These are phyloP conservation scores for Coregonus sp. DNA, from an alignment of 2,797 vertebrate genomes.

Conservation along the genomic window DNA sequence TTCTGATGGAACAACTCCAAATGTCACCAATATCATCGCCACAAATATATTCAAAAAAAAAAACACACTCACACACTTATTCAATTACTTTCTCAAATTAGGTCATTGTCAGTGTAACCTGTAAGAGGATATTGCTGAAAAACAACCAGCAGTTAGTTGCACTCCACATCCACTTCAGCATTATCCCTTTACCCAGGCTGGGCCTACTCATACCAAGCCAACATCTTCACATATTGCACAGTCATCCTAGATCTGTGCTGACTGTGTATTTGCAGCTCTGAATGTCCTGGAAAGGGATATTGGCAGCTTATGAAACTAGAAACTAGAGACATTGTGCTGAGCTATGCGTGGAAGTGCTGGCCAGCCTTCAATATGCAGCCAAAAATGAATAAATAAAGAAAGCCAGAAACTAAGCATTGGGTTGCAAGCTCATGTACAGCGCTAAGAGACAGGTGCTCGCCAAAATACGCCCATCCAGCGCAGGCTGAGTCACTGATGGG, in stretches of 20 bases:
- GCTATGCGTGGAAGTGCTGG: not conserved
- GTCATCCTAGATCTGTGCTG: not conserved
- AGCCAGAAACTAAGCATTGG: not conserved
- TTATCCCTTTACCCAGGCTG: conserved; percentile 15
- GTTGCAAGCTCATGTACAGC: conserved; percentile 21
- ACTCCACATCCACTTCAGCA: conserved; percentile 25
- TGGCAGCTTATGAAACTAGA: conserved; percentile 13
- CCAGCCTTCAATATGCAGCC: not conserved
- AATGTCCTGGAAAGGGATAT: conserved; percentile 19
- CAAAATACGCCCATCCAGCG: not conserved
- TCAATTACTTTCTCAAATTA: not conserved
- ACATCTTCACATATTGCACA: not conserved
- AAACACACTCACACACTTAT: not conserved
- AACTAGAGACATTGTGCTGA: not conserved
- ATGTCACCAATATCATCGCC: no score
- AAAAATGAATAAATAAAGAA: not conserved
- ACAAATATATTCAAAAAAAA: no score
- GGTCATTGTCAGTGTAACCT: not conserved
- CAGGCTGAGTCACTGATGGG: conserved; percentile 17
- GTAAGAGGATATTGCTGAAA: conserved; percentile 13
- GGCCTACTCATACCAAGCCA: conserved; percentile 4
- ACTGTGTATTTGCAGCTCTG: not conserved
- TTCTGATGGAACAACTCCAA: no score
- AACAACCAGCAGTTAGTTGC: conserved; percentile 52
- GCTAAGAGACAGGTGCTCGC: conserved; percentile 18